Evolutionary conservation across 2,888 invertebrate genomes (phyloP), one percentile per base, ranked within the genome.

Genomic region (Euzetes globulus): DNA sequence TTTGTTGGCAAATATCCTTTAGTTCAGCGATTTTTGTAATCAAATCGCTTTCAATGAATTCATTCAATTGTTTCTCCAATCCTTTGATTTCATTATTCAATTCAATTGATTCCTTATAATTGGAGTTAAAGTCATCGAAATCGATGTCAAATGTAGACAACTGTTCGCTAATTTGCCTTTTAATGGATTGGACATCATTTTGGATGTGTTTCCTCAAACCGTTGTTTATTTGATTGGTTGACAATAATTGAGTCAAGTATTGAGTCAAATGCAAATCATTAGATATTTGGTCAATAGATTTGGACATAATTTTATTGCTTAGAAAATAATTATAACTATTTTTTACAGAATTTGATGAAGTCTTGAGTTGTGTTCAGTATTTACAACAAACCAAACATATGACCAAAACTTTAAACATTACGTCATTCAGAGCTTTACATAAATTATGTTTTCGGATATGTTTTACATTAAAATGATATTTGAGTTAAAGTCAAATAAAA

Each of bases 251-350:
- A 3, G 13, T 5, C 47, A 70, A 70, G 47, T 70, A 70, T 45
- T 47, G 15, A 3, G 2, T 70, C 15, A 70, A 70, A 70, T 70
- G 47, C 3, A 70, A 47, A 6, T 65, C 22, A 15, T 19, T 47
- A 15, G 17, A 2, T 27, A 27, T 47, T 65, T 65, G 15, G 1
- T 15, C 1, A 3, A 58, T 29, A 29, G 58, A 9, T 58, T 58
- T 58, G 1, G 27, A 58, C 29, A 55, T 58, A 58, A 58, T 58
- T 58, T 37, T 63, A 63, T 63, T 63, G 63, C 63, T 63, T 63
- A 63, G 19, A 65, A 65, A 65, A 65, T 65, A 65, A 41, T 65
- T 65, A 65, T 65, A 65, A 65, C 41, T 58, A 25, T 58, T 29
- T 22, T 58, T n/a, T 58, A 27, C 25, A 55, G 25, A 27, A 29